Evolutionary conservation across 2,888 invertebrate species (phyloP).

Genomic region (Girardia tigrina): DNA sequence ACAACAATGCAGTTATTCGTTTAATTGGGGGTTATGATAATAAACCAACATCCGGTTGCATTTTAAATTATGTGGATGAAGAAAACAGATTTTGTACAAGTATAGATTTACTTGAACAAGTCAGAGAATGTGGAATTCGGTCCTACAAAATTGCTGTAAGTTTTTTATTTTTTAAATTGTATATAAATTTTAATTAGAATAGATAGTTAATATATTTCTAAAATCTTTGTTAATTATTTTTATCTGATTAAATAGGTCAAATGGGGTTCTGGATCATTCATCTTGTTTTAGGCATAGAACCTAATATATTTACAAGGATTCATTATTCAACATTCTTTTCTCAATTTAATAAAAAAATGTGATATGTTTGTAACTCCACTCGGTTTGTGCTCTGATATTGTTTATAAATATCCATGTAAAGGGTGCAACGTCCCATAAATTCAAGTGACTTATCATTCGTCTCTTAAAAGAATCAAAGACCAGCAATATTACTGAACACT

Average conservation of each 20-base stretch:
- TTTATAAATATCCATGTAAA: no score
- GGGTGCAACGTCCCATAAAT: no score
- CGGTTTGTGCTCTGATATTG: no score
- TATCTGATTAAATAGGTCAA: background rate
- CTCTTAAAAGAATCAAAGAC: no score
- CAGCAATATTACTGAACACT: no score
- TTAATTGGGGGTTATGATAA: background rate
- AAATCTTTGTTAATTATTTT: background rate
- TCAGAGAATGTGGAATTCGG: background rate
- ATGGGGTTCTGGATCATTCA: background rate
- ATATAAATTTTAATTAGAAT: background rate
- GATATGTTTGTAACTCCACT: no score
- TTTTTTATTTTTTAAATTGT: background rate
- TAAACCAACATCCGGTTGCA: background rate
- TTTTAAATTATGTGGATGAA: background rate
- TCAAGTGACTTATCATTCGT: no score
- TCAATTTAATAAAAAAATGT: no score
- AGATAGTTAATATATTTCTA: background rate
- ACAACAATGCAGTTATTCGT: background rate
- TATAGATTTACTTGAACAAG: conserved; percentile 6
- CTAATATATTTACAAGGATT: no score
- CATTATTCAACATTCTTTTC: no score
- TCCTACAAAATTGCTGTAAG: background rate
- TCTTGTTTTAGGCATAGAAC: no score
- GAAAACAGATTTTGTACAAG: conserved; percentile 5